These are phyloP conservation scores for Synergus gifuensis DNA, from an alignment of 2,888 invertebrate species.

Conservation along the genomic window DNA sequence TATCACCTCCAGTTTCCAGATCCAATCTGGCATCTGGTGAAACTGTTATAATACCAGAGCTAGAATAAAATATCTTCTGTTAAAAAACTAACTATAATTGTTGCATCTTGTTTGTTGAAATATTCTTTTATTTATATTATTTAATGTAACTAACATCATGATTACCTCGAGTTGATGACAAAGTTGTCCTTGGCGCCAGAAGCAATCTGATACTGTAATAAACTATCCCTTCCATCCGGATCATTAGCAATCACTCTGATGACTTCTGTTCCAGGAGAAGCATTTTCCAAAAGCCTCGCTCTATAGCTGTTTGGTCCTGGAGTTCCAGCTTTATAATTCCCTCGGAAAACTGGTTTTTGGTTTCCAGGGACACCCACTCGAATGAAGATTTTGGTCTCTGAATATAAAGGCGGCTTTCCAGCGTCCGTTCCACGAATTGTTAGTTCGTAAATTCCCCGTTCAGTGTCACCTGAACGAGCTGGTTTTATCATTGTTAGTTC, in stretches of 20 bases:
- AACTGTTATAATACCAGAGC: constrained; percentile 85
- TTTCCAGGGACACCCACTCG: constrained; percentile 90
- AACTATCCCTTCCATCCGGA: constrained; percentile 87
- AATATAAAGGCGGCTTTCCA: constrained; percentile 84
- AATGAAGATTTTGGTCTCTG: constrained; percentile 84
- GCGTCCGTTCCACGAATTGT: constrained; percentile 85
- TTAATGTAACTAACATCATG: constrained; percentile 14
- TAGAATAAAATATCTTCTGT: constrained; percentile 67
- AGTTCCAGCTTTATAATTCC: constrained; percentile 82
- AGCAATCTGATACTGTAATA: constrained; percentile 85
- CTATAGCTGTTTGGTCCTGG: constrained; percentile 86
- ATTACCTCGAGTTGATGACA: constrained; percentile 85
- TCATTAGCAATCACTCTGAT: constrained; percentile 87
- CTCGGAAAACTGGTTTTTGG: constrained; percentile 88
- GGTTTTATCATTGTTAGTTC: constrained; percentile 83
- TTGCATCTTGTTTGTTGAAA: background rate
- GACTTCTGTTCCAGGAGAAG: constrained; percentile 84
- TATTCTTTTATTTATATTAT: background rate
- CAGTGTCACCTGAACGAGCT: constrained; percentile 86
- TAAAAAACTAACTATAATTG: background rate
- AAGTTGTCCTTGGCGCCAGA: constrained; percentile 89
- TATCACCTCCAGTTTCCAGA: constrained; percentile 83
- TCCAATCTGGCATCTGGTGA: constrained; percentile 87
- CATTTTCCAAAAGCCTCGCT: constrained; percentile 85
- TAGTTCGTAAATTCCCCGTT: constrained; percentile 86